These are phyloP conservation scores for Artemia franciscana DNA, from an alignment of 1,140 invertebrate species.

Conservation along the genomic window DNA sequence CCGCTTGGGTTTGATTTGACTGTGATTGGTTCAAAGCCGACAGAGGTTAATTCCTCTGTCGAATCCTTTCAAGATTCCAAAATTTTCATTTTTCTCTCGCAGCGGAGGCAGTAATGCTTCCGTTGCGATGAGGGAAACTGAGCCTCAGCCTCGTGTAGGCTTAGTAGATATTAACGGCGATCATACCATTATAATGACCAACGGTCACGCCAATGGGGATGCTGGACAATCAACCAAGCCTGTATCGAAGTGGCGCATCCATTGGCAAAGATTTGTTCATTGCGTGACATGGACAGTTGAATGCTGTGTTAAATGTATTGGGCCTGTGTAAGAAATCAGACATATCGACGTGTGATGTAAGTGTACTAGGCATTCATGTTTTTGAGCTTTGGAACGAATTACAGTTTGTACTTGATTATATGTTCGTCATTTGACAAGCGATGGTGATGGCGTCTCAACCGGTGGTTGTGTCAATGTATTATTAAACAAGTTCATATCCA, in stretches of 20 bases:
- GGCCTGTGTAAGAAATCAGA: neutral
- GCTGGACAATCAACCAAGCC: neutral
- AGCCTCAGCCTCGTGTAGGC: neutral
- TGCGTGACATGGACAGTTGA: neutral
- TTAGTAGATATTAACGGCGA: neutral
- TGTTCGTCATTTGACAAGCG: no score
- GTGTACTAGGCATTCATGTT: no score
- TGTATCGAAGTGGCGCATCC: neutral
- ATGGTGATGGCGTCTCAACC: no score
- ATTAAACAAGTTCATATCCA: no score
- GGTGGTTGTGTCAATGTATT: no score
- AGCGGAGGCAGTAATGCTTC: neutral
- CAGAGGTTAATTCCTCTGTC: no score
- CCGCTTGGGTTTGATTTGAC: no score
- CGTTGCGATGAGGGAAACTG: neutral
- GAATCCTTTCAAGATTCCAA: no score
- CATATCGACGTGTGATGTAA: no score
- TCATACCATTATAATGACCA: neutral
- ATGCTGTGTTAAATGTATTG: slow-evolving; percentile 4
- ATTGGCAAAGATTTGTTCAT: slow-evolving; percentile 1
- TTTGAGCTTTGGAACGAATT: no score
- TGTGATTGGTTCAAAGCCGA: no score
- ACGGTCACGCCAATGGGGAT: neutral
- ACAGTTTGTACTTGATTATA: no score
- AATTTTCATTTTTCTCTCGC: neutral